Percentiles rank a stretch among this genome's conserved stretches.
Evolutionary conservation across 2,888 invertebrate genomes (phyloP).

Genomic region (Arge pagana): DNA sequence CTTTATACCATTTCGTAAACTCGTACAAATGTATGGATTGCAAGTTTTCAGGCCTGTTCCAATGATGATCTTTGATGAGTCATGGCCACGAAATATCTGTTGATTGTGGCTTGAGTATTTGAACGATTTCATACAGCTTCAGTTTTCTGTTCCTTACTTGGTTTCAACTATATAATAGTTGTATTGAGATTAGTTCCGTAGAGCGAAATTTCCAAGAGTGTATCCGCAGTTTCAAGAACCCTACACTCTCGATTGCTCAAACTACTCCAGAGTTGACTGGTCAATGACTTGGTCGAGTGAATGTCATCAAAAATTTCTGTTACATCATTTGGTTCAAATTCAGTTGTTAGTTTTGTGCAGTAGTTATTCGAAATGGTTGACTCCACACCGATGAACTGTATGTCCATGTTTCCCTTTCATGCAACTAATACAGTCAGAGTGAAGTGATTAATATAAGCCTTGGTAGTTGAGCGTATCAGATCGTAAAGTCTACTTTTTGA

Average conservation of each 20-base stretch:
- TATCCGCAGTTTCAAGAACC: conserved; percentile 37
- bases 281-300: conserved; percentile 39
- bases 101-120: conserved; percentile 31
- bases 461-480: conserved; percentile 34
- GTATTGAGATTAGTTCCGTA: conserved; percentile 45
- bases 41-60: conserved; percentile 38
- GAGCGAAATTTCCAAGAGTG: conserved; percentile 36
- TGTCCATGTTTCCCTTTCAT: conserved; percentile 45
- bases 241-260: conserved; percentile 36
- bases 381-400: conserved; percentile 40
- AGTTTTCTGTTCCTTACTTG: conserved; percentile 32
- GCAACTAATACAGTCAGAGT: conserved; percentile 38
- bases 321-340: conserved; percentile 39
- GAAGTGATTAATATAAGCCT: conserved; percentile 39
- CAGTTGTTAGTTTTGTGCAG: conserved; percentile 41
- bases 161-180: conserved; percentile 46
- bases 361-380: conserved; percentile 38
- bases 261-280: conserved; percentile 37
- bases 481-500: conserved; percentile 39
- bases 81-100: conserved; percentile 39
- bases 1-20: conserved; percentile 35
- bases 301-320: conserved; percentile 37
- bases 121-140: conserved; percentile 30
- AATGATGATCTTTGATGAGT: conserved; percentile 41
- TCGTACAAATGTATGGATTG: conserved; percentile 34